Conservation (phyloP, 2,797 vertebrate species). For the Cynodonichthys magdalenae region DNA sequence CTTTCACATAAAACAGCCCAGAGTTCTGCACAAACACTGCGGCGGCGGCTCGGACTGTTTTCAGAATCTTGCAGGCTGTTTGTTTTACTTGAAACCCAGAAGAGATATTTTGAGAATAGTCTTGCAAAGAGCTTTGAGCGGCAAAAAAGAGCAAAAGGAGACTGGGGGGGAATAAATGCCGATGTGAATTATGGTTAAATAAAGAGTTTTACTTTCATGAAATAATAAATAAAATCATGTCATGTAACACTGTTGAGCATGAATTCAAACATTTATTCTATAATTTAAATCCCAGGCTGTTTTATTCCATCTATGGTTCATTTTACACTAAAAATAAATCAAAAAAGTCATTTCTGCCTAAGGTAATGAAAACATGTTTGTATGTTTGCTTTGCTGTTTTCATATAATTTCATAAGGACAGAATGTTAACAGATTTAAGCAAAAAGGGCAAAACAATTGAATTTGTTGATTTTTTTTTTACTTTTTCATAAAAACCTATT, state of each 20-base stretch:
- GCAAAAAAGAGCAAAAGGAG: not conserved
- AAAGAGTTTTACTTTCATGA: not conserved
- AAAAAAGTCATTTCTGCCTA: no score
- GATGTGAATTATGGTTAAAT: not conserved
- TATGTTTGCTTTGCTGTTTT: no score
- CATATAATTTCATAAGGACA: no score
- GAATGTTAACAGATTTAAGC: no score
- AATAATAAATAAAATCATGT: not conserved
- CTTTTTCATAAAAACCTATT: no score
- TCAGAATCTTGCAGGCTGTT: not conserved
- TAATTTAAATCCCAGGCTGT: not conserved
- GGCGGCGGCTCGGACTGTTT: not conserved
- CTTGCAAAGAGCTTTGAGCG: not conserved
- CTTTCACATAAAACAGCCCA: conserved; percentile 4
- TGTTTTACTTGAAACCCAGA: not conserved
- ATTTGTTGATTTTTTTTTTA: not conserved
- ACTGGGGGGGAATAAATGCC: not conserved
- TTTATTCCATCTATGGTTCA: not conserved
- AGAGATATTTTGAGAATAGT: conserved; percentile 12
- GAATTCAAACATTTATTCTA: not conserved
- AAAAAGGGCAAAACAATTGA: no score
- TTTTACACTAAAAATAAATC: not conserved
- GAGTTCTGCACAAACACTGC: not conserved
- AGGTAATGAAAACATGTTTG: no score
- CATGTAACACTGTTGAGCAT: not conserved